Percentiles rank a stretch among this genome's conserved stretches.
phyloP scores from a whole-genome alignment of 2,797 vertebrate species.

The Squalus acanthias region DNA sequence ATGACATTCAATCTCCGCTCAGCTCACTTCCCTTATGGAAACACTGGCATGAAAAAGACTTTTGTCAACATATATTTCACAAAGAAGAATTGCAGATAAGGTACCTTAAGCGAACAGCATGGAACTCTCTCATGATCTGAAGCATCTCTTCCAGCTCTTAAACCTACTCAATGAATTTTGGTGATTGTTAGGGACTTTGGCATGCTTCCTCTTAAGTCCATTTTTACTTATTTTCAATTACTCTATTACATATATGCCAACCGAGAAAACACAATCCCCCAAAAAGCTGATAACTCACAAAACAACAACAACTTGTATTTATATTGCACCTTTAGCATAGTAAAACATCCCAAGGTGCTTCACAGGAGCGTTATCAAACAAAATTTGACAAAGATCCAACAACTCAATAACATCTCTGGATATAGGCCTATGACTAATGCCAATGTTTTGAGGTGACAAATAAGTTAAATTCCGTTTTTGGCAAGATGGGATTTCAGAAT shows the following conservation, averaged over 20 bases:
- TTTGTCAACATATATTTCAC: not conserved
- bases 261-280: not conserved
- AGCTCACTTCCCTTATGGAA: not conserved
- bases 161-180: not conserved
- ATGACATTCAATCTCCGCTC: not conserved
- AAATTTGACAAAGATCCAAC: not conserved
- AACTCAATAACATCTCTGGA: not conserved
- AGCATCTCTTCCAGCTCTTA: not conserved
- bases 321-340: no score
- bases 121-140: not conserved
- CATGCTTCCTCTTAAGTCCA: not conserved
- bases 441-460: not conserved
- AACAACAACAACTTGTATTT: no score
- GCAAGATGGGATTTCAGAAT: not conserved
- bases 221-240: not conserved
- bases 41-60: not conserved
- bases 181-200: not conserved
- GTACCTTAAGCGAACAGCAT: not conserved
- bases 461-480: not conserved
- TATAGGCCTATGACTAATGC: not conserved
- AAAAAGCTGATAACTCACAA: not conserved
- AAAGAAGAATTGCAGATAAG: not conserved
- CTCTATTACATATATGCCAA: not conserved
- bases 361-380: no score
- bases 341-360: no score